phyloP scores from a whole-genome alignment of 2,113 vertebrate species.

The Euleptes europaea region DNA sequence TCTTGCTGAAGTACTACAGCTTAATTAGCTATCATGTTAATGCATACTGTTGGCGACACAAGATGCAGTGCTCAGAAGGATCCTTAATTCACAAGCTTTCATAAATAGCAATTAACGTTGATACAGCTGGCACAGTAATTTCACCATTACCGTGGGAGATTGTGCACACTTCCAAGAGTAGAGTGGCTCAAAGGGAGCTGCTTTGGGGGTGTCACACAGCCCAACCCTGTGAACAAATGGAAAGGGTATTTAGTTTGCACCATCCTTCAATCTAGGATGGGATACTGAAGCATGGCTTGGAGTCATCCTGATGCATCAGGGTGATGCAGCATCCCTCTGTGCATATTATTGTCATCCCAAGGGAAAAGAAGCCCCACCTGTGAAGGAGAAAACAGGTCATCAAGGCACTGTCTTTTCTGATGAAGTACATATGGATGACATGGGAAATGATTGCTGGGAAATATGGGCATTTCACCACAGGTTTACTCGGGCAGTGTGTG shows the following conservation, averaged over 20 bases:
- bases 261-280: neutral
- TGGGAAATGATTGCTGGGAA: neutral
- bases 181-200: neutral
- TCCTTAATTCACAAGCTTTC: constrained; percentile 63
- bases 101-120: constrained; percentile 56
- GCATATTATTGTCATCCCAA: neutral
- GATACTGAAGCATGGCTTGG: neutral
- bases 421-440: no score
- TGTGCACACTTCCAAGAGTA: constrained; percentile 15
- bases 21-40: constrained; percentile 64
- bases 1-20: constrained; percentile 37
- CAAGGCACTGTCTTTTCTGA: no score
- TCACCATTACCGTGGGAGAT: constrained; percentile 43
- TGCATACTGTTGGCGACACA: constrained; percentile 38
- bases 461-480: neutral
- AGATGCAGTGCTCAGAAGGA: constrained; percentile 53
- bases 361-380: neutral
- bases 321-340: no score
- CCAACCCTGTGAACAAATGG: neutral
- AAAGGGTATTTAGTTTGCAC: neutral
- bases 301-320: neutral
- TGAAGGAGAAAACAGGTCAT: neutral
- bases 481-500: neutral
- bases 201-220: neutral
- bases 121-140: constrained; percentile 46